Base-by-base conservation (phyloP, 2,888 invertebrate genomes). In the Phengaris arion region DNA sequence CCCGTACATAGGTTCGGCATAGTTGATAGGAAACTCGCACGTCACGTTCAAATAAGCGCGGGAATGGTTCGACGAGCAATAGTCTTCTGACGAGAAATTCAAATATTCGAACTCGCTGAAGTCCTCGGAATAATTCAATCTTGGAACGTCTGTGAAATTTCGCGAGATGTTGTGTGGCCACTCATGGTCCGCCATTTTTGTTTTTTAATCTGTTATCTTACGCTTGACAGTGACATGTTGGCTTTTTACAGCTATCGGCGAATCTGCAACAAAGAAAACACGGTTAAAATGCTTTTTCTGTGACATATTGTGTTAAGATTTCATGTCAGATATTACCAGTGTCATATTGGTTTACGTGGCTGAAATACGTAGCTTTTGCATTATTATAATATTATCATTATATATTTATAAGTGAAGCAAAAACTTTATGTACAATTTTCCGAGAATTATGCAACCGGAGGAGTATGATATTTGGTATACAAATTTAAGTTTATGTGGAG, bases 1-100 rank as follows among this genome's bases (percentile, higher is more conserved):
- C 75, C 96, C 96, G 84, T 96, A 95, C 85, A 96, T 93, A 0
- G 96, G 95, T 78, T 95, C 91, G 0, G 96, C 95, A 85, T 95
- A 95, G 73, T 91, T 89, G 75, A 95, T 94, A 0, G 91, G 96
- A 81, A 95, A 94, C 81, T 96, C 95, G 77, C 94, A 94, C 0
- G 96, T 96, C 0, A 96, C 95, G 84, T 96, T 96, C 77, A 96
- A 84, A 81, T 94, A 94, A 0, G 87, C 86, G 74, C 92, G 92
- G 0, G 92, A 91, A 76, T 88, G 82, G 70, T 93, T 92, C 1
- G 92, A 91, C 5, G 85, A 81, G 77, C 93, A 93, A 77, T 85
- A 93, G 78, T 93, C 92, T 55, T 91, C 90, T 0, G 86, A 82
- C 0, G 89, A 85, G 57, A 91, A 92, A 77, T 93, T 93, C 0